Evolutionary conservation across 2,888 invertebrate species (phyloP), one percentile per base, ranked within the genome.

Genomic region (Hypolimnas misippus): DNA sequence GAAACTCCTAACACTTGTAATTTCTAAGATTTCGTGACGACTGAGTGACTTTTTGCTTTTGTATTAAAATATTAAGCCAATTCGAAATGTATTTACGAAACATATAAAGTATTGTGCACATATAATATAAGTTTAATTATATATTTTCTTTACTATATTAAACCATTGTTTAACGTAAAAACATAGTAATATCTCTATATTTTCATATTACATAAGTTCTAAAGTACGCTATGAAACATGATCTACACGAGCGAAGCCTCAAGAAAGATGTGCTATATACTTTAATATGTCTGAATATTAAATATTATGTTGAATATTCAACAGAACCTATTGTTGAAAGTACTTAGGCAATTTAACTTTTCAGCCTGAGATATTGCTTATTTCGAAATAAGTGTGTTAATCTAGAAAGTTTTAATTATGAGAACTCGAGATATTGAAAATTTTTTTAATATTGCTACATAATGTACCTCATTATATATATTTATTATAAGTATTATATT

Each of bases 321-420:
- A 49, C 14, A 49, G 14, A 0, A 49, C 21, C n/a, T 25, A 14
- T 44, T 51, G 42, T 29, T 51, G 17, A 35, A 51, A 51, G 33
- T 57, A 46, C 46, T 59, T 52, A 44, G 44, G 10, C 44, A 58
- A 52, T 58, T 51, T 19, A 52, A 59, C 53, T 59, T 59, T 35
- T 44, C 59, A 59, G 59, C 53, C 53, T 53, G n/a, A 46, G 59
- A 31, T n/a, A 10, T 25, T 57, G 29, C 17, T 51, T 19, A 51
- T n/a, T 58, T 52, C 31, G 16, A 21, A 19, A 35, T 40, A 29
- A 8, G 7, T 7, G 7, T 7, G 40, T n/a, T 10, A 6, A 7
- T 25, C 12, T 21, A 40, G 29, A 54, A 60, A 51, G 16, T 40
- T 40, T 17, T 16, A 58, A 51, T 38, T 2, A 38, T 16, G 49